phyloP scores from a whole-genome alignment of 2,113 vertebrate species.

The Natator depressus region DNA sequence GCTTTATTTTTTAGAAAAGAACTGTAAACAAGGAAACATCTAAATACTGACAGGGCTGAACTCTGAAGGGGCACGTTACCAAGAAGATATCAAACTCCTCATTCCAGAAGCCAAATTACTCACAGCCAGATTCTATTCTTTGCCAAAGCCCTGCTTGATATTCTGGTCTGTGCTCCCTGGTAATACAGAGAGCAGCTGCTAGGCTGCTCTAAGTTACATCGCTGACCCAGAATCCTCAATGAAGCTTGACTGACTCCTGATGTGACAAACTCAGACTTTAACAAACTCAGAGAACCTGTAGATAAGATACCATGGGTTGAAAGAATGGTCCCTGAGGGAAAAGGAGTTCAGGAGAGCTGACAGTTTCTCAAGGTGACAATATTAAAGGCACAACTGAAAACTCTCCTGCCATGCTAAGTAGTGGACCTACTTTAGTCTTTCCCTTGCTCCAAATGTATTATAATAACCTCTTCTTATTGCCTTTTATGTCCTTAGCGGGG shows the following conservation, averaged over 20 bases:
- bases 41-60: conserved; percentile 33
- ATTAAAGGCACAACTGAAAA: neutral
- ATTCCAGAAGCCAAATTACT: neutral
- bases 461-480: neutral
- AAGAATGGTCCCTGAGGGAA: neutral
- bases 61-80: neutral
- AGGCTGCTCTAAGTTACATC: neutral
- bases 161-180: neutral
- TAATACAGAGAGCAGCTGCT: neutral
- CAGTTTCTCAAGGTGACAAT: neutral
- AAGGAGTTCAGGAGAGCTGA: neutral
- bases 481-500: neutral
- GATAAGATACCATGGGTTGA: neutral
- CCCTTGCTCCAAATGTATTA: neutral
- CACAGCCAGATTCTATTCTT: neutral
- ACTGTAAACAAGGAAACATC: conserved; percentile 60
- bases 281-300: neutral
- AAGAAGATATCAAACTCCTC: neutral
- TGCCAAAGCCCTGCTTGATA: neutral
- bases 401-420: neutral
- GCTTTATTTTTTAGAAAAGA: conserved; percentile 37
- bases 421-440: neutral
- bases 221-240: neutral
- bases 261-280: neutral
- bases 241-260: neutral